Evolutionary conservation across 2,113 vertebrate species (phyloP).

Genomic region (Acinonyx jubatus): DNA sequence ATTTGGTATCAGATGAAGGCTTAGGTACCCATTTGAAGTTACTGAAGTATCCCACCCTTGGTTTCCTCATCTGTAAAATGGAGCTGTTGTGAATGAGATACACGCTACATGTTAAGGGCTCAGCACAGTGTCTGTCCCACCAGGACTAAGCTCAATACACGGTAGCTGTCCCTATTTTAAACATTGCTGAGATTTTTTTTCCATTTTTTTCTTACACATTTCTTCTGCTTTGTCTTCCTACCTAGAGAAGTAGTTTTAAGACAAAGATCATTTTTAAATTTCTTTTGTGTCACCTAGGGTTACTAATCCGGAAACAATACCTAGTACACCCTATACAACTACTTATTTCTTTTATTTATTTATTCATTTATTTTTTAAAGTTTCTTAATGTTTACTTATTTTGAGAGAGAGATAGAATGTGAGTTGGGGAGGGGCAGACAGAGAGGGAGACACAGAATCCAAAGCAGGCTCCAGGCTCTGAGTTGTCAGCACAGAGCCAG

Average conservation of each 20-base stretch:
- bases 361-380: too few species aligned
- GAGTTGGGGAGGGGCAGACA: too few species aligned
- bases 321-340: background rate
- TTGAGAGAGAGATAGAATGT: too few species aligned
- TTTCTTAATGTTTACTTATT: too few species aligned
- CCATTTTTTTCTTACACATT: background rate
- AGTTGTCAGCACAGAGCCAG: too few species aligned
- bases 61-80: constrained; percentile 11
- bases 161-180: background rate
- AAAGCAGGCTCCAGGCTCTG: too few species aligned
- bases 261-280: background rate
- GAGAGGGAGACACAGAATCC: too few species aligned
- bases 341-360: background rate
- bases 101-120: background rate
- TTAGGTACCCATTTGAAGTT: background rate
- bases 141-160: background rate
- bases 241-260: background rate
- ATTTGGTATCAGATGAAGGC: background rate
- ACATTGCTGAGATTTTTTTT: background rate
- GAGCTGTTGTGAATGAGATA: background rate
- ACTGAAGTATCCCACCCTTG: background rate
- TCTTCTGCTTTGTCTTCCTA: constrained; percentile 3
- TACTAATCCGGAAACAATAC: background rate
- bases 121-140: background rate
- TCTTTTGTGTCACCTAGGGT: background rate